Conservation (phyloP, 2,888 invertebrate species). For the Lasioglossum malachurum region DNA sequence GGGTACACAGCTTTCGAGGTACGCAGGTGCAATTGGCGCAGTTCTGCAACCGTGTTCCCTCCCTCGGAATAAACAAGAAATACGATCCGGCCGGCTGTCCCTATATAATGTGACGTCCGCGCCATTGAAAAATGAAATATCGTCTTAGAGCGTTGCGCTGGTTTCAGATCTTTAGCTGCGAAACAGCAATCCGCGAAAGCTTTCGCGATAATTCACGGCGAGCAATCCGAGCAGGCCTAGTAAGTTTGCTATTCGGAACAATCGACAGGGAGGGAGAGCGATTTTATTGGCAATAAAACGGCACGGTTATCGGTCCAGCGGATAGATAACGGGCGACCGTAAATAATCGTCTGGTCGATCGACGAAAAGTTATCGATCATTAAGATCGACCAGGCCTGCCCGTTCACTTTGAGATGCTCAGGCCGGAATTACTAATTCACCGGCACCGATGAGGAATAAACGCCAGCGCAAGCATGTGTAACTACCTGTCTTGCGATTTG, state of each 20-base stretch:
- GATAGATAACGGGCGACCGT: conserved; percentile 29
- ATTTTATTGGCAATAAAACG: conserved; percentile 40
- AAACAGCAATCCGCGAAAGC: not conserved
- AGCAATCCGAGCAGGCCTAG: not conserved
- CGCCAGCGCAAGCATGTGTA: conserved; percentile 32
- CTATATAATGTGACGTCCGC: conserved; percentile 7
- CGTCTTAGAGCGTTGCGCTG: not conserved
- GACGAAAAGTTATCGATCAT: conserved; percentile 32
- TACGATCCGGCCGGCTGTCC: not conserved
- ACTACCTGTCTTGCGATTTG: conserved; percentile 40
- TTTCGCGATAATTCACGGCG: not conserved
- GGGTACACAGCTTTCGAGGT: not conserved
- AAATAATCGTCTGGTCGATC: conserved; percentile 30
- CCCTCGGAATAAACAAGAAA: not conserved
- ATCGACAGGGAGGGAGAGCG: conserved; percentile 16
- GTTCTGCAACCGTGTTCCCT: not conserved
- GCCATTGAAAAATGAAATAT: conserved; percentile 9
- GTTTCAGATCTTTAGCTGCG: no score
- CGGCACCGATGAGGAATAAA: conserved; percentile 38
- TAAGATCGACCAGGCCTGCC: not conserved
- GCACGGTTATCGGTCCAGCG: not conserved
- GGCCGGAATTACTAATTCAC: conserved; percentile 41
- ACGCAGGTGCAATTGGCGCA: not conserved
- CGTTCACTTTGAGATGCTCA: not conserved
- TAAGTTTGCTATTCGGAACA: conserved; percentile 17